Evolutionary conservation across 2,797 vertebrate genomes (phyloP), one percentile per base, ranked within the genome.

Genomic region (Labeo calbasu): DNA sequence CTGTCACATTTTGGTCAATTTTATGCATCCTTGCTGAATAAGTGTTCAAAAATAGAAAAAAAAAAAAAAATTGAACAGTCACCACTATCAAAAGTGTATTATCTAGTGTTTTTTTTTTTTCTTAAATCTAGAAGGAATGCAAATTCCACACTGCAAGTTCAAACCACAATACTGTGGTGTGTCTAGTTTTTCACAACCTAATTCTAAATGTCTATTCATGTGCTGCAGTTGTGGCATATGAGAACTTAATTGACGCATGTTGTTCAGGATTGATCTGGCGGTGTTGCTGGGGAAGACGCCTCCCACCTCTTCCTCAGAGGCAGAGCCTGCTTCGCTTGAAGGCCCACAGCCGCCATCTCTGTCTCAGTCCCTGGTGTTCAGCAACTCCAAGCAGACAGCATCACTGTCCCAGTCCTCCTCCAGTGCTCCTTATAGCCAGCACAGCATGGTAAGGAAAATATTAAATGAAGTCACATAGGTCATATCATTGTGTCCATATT

Each of bases 251-350:
- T 70, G n/a, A 55, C n/a, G n/a, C n/a, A n/a, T n/a, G n/a, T n/a
- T 51, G n/a, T 63, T 8, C 87, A 99, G 98, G 93, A 99, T 99
- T 46, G 98, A 99, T 91, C 95, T 99, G 12, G 98, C 98, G 0
- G 98, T 99, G 89, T 94, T 99, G 77, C 91, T 99, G 86, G 98
- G 98, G 23, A 99, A 99, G 92, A 97, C 97, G 1, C 97, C 98
- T 0, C 96, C 97, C 0, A 97, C 97, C 0, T 97, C 97, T 75
- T 96, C 97, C 40, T 93, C 97, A 70, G 98, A 98, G 94, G 96
- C 94, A 2, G 98, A 99, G 89, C 93, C 95, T 0, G 87, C 96
- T 86, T 94, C 93, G 70, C 89, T 96, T 94, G 97, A 99, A 88
- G 91, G 95, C 15, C 84, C 94, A 86, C 96, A 97, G 94, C 96